Evolutionary conservation across 92 coral and sea anemone species (phyloP), one percentile per base, ranked within the genome.

Genomic region (Zoanthus sociatus): DNA sequence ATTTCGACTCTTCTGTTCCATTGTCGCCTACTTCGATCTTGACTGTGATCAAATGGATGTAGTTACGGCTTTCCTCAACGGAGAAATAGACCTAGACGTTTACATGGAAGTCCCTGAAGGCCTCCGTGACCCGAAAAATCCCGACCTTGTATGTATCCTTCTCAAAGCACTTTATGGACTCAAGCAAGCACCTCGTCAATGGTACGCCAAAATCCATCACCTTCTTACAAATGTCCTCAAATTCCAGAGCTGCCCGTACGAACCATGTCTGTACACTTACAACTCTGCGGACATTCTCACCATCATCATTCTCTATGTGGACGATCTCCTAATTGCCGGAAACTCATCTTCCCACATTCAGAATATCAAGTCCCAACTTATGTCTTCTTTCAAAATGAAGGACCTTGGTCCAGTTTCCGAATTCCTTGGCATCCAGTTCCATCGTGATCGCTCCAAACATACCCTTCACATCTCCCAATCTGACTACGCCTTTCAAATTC

Each of bases 11-110:
- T 50, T 50, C 6, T 10, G 5, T 5, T 5, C 55, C 5, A 5
- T 50, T 50, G 55, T 10, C 10, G 55, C 55, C 5, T 5, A 5
- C 10, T 10, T 5, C 10, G 55, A 50, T 10, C 10, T 50, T 5
- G 55, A 50, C 6, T 50, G 55, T n/a, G n/a, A n/a, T n/a, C n/a
- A n/a, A n/a, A n/a, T n/a, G n/a, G n/a, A n/a, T n/a, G n/a, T n/a
- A n/a, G 55, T 50, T 5, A 76, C 89, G 3, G 95, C 90, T 42
- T 90, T 84, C 74, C 89, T 90, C 10, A 93, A 93, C 81, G 93
- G 87, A n/a, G 31, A 47, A 16, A 9, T 90, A 15, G 89, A 93
- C 3, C 83, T 66, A 50, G 55, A 50, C 10, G 10, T 50, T 10
- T 50, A 50, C 55, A 50, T 50, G 55, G 55, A 50, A 50, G 10